Conservation (phyloP, 2,113 vertebrate species). For the Hippocampus guttulatus region DNA sequence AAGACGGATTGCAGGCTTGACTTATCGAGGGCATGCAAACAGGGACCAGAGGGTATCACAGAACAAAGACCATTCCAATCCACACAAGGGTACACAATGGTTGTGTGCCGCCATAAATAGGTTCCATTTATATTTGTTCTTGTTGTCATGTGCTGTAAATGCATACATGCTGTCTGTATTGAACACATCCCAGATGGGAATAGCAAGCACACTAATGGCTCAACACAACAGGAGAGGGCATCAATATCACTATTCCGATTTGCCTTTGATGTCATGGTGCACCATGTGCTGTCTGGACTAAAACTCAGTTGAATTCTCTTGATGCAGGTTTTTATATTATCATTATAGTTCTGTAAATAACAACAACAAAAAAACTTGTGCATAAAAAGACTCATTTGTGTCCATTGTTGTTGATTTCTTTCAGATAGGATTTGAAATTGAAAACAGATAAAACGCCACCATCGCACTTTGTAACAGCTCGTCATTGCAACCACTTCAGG, state of each 20-base stretch:
- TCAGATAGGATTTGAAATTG: no score
- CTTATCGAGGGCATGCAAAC: conserved; percentile 12
- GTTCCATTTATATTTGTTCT: background rate
- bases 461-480: no score
- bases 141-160: background rate
- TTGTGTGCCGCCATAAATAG: conserved; percentile 6
- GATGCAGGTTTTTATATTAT: background rate
- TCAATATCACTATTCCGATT: background rate
- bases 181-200: background rate
- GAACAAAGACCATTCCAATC: conserved; percentile 14
- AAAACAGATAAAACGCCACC: no score
- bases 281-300: background rate
- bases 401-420: background rate
- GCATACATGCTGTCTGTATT: background rate
- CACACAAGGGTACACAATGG: conserved; percentile 1
- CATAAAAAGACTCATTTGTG: background rate
- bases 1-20: conserved; percentile 18
- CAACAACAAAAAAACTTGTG: no score
- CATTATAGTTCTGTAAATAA: background rate
- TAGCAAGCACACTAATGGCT: background rate
- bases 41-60: background rate
- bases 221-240: background rate
- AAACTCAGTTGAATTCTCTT: background rate
- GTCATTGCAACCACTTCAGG: no score
- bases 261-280: background rate